These are phyloP conservation scores for Dallia pectoralis DNA, from an alignment of 2,797 vertebrate genomes.

Conservation along the genomic window DNA sequence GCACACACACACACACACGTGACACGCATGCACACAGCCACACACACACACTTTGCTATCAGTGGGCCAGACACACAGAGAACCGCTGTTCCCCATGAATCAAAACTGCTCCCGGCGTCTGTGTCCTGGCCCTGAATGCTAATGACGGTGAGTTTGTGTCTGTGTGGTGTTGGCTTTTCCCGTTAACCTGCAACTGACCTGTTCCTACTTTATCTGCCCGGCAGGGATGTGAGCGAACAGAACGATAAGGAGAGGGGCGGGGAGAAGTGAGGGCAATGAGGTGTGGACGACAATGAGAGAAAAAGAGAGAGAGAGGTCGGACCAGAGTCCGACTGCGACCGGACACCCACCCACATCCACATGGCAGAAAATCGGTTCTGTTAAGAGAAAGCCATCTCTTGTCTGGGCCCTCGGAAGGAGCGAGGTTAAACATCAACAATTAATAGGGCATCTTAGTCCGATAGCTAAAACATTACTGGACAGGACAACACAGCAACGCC, in stretches of 20 bases:
- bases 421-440: conserved; percentile 62
- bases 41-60: conserved; percentile 42
- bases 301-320: conserved; percentile 13
- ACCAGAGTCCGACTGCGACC: conserved; percentile 25
- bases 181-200: conserved; percentile 30
- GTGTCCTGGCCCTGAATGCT: conserved; percentile 35
- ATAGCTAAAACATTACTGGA: conserved; percentile 44
- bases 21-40: conserved; percentile 14
- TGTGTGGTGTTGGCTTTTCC: background rate
- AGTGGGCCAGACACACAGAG: conserved; percentile 36
- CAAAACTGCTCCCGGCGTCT: conserved; percentile 46
- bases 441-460: conserved; percentile 53
- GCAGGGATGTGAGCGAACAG: conserved; percentile 73
- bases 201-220: conserved; percentile 50
- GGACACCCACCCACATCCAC: conserved; percentile 31
- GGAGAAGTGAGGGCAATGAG: conserved; percentile 1
- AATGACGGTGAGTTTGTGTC: conserved; percentile 30
- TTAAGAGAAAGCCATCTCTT: conserved; percentile 38
- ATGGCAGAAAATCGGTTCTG: conserved; percentile 33
- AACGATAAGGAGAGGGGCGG: conserved; percentile 17
- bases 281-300: background rate
- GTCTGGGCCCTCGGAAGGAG: conserved; percentile 47
- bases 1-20: conserved; percentile 13
- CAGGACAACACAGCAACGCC: conserved; percentile 32
- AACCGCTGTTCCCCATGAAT: conserved; percentile 58